Evolutionary conservation across 1,140 invertebrate species (phyloP), one percentile per base, ranked within the genome.

Genomic region (Tetragnatha versicolor): DNA sequence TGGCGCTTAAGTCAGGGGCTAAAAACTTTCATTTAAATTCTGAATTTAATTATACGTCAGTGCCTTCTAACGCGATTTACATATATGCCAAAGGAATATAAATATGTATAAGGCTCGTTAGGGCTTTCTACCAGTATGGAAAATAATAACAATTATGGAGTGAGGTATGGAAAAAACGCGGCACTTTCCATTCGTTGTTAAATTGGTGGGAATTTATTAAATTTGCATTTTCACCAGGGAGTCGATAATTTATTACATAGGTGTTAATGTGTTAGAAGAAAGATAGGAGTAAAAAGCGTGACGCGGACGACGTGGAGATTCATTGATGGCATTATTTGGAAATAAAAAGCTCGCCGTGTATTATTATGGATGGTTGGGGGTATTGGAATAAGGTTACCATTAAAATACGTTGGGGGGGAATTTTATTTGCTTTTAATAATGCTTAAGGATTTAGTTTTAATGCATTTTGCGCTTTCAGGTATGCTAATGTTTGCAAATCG

Each of bases 41-140:
- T 49, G 53, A 33, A 69, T 69, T 69, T 69, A 69, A 69, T 69
- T 69, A 69, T 69, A 12, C 49, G 49, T 5, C 63, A 37, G 7
- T 35, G 66, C 47, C 35, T 53, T 35, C 66, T 69, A 53, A 69
- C 20, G 49, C 49, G 53, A 69, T 69, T 69, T 69, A 69, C 66
- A 69, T 35, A 55, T 3, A 69, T 31, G 66, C 66, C 66, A 39
- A 9, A 53, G 4, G 66, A 53, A 69, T 69, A 69, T 69, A 69
- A 69, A 69, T 69, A 69, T 69, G 66, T 69, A 69, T 69, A 69
- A 69, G 63, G 27, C 47, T 69, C 66, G 66, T 69, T 69, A 69
- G 29, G 29, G n/a, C 37, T 20, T 31, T 22, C 25, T 51, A 33
- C 45, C 31, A 53, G 29, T 53, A 69, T 39, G 49, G n/a, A 49